Conservation (phyloP, 1,140 invertebrate genomes). For the Monochamus saltuarius region DNA sequence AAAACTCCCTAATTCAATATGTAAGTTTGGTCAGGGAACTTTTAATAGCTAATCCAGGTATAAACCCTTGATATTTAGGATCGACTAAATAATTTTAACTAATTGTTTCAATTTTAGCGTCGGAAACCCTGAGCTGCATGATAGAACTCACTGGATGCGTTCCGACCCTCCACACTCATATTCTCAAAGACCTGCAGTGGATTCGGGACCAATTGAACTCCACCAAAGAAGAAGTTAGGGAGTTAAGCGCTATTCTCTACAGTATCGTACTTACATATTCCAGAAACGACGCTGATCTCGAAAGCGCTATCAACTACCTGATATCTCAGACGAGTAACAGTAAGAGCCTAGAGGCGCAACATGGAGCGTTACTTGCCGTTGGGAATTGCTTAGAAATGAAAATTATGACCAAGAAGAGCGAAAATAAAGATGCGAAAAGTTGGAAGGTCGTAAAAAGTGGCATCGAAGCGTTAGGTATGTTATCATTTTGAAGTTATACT, state of each 20-base stretch:
- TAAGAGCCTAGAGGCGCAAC: slow-evolving; percentile 70
- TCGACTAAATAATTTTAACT: neutral
- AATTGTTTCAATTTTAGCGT: slow-evolving; percentile 50
- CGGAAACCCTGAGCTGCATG: slow-evolving; percentile 68
- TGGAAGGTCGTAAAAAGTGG: slow-evolving; percentile 1
- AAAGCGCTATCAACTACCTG: slow-evolving; percentile 58
- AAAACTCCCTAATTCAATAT: slow-evolving; percentile 63
- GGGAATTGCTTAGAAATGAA: slow-evolving; percentile 68
- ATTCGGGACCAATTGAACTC: slow-evolving; percentile 65
- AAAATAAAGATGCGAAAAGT: too few relatives aligned
- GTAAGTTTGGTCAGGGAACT: slow-evolving; percentile 65
- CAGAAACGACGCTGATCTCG: slow-evolving; percentile 56
- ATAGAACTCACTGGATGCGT: slow-evolving; percentile 73
- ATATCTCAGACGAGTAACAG: slow-evolving; percentile 53
- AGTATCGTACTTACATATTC: slow-evolving; percentile 61
- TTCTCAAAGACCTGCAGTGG: slow-evolving; percentile 58
- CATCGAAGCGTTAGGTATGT: slow-evolving; percentile 4
- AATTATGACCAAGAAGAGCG: slow-evolving; percentile 17
- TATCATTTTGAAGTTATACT: too few relatives aligned
- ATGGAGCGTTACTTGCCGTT: slow-evolving; percentile 69
- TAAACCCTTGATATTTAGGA: slow-evolving; percentile 1
- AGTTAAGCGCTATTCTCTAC: slow-evolving; percentile 67
- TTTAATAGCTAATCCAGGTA: slow-evolving; percentile 62
- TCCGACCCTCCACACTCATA: slow-evolving; percentile 49
- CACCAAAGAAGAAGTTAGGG: slow-evolving; percentile 74